A percentile compares a stretch with the other conserved stretches of the same genome.
These are phyloP conservation scores for Phoeniculus purpureus DNA, from an alignment of 2,797 vertebrate genomes.

Conservation along the genomic window DNA sequence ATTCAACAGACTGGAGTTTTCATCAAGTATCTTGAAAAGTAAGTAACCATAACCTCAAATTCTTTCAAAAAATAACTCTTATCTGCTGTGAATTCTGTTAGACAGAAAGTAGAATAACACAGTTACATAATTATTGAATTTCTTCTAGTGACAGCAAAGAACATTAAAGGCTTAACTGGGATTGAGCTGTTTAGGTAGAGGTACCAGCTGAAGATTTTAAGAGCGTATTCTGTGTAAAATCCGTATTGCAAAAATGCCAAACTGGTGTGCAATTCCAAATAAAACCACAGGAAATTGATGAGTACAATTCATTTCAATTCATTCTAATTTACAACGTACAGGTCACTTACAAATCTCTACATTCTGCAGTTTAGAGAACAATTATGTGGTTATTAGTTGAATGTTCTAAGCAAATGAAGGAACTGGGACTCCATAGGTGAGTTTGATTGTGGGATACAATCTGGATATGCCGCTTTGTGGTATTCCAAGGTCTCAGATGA, in stretches of 20 bases:
- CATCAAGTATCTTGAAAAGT: conserved; percentile 57
- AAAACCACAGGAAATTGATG: conserved; percentile 19
- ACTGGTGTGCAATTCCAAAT: conserved; percentile 23
- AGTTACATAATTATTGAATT: neutral
- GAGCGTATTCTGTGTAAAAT: neutral
- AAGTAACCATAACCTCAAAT: conserved; percentile 46
- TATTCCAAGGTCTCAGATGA: neutral
- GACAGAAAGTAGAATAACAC: neutral
- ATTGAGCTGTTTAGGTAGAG: neutral
- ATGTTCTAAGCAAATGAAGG: conserved; percentile 38
- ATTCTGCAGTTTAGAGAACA: conserved; percentile 13
- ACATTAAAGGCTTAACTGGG: neutral
- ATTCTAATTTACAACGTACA: neutral
- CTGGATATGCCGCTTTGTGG: neutral
- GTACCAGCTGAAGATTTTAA: conserved; percentile 7
- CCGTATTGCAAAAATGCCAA: conserved; percentile 32
- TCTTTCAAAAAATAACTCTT: conserved; percentile 33
- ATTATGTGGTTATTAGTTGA: neutral
- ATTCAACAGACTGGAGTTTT: conserved; percentile 48
- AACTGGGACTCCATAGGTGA: neutral
- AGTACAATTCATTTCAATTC: conserved; percentile 2
- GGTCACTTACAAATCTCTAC: conserved; percentile 32
- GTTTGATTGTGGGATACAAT: conserved; percentile 14
- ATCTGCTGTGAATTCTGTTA: neutral
- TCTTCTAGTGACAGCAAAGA: neutral